Percentiles rank a stretch among this genome's conserved stretches.
phyloP scores from a whole-genome alignment of 2,113 vertebrate genomes.

The Tyto alba region DNA sequence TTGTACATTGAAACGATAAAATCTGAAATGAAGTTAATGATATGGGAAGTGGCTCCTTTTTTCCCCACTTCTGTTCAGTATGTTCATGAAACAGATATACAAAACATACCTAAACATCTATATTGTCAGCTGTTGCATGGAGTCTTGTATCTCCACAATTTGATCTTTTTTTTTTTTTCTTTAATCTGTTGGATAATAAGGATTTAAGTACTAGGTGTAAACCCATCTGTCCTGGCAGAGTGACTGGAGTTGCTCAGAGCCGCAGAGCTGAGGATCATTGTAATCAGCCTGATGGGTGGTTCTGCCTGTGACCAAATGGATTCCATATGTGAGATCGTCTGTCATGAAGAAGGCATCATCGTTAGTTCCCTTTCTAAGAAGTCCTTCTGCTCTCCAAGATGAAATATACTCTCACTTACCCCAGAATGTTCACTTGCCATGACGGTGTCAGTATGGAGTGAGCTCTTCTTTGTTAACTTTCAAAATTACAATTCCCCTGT shows the following conservation, averaged over 20 bases:
- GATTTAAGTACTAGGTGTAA: neutral
- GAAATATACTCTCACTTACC: neutral
- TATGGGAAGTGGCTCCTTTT: neutral
- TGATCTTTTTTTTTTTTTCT: neutral
- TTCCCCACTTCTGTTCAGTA: neutral
- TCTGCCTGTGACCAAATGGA: slow-evolving; percentile 21
- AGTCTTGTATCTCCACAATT: neutral
- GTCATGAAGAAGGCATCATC: neutral
- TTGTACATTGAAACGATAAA: neutral
- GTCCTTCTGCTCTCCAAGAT: neutral
- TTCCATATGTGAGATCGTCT: slow-evolving; percentile 24
- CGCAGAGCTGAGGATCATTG: neutral
- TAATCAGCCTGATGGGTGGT: neutral
- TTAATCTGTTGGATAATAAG: neutral
- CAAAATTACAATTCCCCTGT: neutral
- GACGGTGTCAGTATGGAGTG: neutral
- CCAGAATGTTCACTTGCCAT: neutral
- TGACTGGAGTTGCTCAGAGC: neutral
- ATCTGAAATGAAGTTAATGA: neutral
- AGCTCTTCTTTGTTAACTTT: neutral
- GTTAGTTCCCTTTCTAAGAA: neutral
- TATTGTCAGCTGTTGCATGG: neutral
- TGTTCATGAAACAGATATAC: neutral
- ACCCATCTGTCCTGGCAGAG: neutral
- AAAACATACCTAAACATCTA: neutral